A percentile compares a stretch with the other conserved stretches of the same genome.
phyloP scores from a whole-genome alignment of 2,113 vertebrate species.

The Tauraco erythrolophus region DNA sequence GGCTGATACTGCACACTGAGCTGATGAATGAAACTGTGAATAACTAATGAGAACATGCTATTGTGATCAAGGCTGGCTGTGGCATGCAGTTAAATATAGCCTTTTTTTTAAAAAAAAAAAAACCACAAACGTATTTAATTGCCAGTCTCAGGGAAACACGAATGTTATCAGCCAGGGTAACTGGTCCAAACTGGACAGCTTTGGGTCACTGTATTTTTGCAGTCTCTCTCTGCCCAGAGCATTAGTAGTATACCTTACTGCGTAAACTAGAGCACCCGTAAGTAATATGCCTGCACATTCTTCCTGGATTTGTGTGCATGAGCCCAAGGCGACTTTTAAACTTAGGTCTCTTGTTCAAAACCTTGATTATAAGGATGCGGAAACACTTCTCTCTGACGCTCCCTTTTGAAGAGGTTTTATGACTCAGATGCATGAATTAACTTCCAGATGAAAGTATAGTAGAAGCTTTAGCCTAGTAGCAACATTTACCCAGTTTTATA shows the following conservation, averaged over 20 bases:
- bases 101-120: no score
- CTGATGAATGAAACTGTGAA: slow-evolving; percentile 14
- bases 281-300: background rate
- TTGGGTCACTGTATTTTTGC: background rate
- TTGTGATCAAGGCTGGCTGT: background rate
- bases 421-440: slow-evolving; percentile 43
- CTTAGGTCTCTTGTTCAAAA: background rate
- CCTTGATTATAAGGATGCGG: background rate
- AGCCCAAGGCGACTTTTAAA: background rate
- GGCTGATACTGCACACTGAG: background rate
- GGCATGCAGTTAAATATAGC: slow-evolving; percentile 14
- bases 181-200: background rate
- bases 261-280: background rate
- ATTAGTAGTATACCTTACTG: background rate
- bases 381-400: background rate
- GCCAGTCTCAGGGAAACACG: background rate
- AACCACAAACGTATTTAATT: no score
- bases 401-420: slow-evolving; percentile 40
- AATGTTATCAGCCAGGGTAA: background rate
- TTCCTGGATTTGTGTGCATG: background rate
- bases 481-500: slow-evolving; percentile 21
- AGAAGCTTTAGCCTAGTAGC: slow-evolving; percentile 42
- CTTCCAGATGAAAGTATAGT: slow-evolving; percentile 11
- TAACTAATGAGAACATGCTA: background rate
- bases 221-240: background rate